Evolutionary conservation across 1,140 invertebrate species (phyloP), one percentile per base, ranked within the genome.

Genomic region (Cheumatopsyche charites): DNA sequence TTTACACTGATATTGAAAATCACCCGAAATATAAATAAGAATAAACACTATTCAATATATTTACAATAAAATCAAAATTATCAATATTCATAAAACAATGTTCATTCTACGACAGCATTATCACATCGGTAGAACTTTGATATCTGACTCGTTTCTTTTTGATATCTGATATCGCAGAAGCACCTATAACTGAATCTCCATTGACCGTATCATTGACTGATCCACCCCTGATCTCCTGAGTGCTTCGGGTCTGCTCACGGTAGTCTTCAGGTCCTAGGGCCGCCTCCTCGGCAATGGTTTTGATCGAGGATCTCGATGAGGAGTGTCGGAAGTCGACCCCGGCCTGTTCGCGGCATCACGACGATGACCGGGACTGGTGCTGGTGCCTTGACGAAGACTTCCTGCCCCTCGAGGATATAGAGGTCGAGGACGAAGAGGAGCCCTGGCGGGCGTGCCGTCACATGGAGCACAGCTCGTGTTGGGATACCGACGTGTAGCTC

Each of bases 391-490:
- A 67, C 78, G 29, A 36, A 73, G 81, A 81, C 72, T 82, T 81
- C 0, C 79, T 77, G 5, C 79, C 74, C 23, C 81, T 78, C 11
- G 80, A 75, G 75, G 71, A 2, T 79, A 75, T 55, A 79, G 78
- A 0, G 76, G 71, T 1, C 80, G 76, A 62, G 75, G 71, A 4
- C 80, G 76, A 62, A 79, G 79, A 0, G 79, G 78, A 43, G 12
- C 81, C 82, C 70, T 80, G 81, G 63, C 82, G 79, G 11, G 79
- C 80, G 75, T 83, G 82, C 52, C 83, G 83, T 84, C 83, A 84
- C 82, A 84, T 83, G 1, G 81, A 79, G 77, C 83, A 84, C 79
- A 84, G 81, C 77, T 84, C 83, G 71, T 84, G 83, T 63, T 83
- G 82, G 1, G 82, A 80, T 58, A 84, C 83, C 15, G 83, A 84